These are phyloP conservation scores for Pterois miles DNA, from an alignment of 2,797 vertebrate species.

Conservation along the genomic window DNA sequence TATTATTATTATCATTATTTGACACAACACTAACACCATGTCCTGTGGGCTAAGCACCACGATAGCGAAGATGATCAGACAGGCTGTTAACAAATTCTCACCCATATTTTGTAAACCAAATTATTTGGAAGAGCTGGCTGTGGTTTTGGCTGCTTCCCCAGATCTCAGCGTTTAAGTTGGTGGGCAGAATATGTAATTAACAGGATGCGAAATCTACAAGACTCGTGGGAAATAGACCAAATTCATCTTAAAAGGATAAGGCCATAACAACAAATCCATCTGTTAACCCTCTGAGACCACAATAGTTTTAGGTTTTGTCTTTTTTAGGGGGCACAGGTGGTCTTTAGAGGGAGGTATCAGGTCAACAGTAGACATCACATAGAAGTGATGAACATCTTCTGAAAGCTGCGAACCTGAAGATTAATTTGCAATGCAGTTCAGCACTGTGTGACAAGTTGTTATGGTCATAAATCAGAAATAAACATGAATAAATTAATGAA, in stretches of 20 bases:
- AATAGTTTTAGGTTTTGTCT: no score
- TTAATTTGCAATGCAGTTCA: no score
- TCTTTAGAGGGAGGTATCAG: no score
- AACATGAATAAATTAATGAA: no score
- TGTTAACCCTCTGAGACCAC: no score
- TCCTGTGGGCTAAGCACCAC: background rate
- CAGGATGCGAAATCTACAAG: conserved; percentile 14
- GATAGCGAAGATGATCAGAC: background rate
- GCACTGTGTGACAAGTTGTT: no score
- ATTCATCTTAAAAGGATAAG: no score
- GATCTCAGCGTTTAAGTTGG: conserved; percentile 21
- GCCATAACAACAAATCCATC: background rate
- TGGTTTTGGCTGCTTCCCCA: conserved; percentile 16
- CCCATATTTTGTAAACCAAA: conserved; percentile 29
- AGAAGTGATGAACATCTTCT: no score
- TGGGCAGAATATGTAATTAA: conserved; percentile 8
- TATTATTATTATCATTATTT: background rate
- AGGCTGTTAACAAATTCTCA: background rate
- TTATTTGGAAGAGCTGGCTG: conserved; percentile 15
- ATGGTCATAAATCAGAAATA: no score
- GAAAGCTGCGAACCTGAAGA: no score
- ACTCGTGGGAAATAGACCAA: background rate
- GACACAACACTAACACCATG: background rate
- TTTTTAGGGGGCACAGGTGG: no score
- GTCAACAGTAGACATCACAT: no score